These are phyloP conservation scores for Ochropleura leucogaster DNA, from an alignment of 2,888 invertebrate species.

Conservation along the genomic window DNA sequence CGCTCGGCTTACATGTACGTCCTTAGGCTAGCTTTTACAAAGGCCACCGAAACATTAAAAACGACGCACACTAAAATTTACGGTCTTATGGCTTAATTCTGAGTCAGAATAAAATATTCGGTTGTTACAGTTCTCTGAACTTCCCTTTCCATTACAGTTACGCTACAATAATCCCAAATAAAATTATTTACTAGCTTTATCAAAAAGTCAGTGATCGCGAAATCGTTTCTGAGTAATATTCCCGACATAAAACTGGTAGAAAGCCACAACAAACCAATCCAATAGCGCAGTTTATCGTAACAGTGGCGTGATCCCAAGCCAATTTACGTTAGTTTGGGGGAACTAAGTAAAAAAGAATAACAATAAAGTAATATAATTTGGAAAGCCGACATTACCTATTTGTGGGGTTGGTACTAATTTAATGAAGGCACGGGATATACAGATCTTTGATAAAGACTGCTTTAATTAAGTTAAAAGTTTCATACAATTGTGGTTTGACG, in stretches of 20 bases:
- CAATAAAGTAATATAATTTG: slow-evolving; percentile 90
- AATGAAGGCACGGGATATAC: slow-evolving; percentile 83
- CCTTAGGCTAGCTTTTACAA: slow-evolving; percentile 29
- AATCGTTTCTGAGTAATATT: slow-evolving; percentile 66
- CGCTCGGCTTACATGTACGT: not conserved
- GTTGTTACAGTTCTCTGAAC: slow-evolving; percentile 18
- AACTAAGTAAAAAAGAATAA: slow-evolving; percentile 87
- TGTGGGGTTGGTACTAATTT: slow-evolving; percentile 85
- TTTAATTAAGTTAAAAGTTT: slow-evolving; percentile 61
- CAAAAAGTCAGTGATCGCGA: slow-evolving; percentile 50
- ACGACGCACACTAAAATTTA: slow-evolving; percentile 24
- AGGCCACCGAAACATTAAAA: slow-evolving; percentile 28
- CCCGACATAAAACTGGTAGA: slow-evolving; percentile 70
- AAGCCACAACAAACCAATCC: slow-evolving; percentile 83
- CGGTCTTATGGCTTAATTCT: slow-evolving; percentile 2
- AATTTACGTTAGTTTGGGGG: slow-evolving; percentile 89
- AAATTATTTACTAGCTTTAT: slow-evolving; percentile 52
- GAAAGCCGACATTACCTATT: slow-evolving; percentile 85
- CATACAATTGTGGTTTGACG: slow-evolving; percentile 27
- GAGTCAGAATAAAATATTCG: slow-evolving; percentile 32
- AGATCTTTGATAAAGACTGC: slow-evolving; percentile 77
- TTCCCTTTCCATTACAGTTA: slow-evolving; percentile 31
- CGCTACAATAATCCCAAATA: slow-evolving; percentile 49
- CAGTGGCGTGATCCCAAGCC: slow-evolving; percentile 89
- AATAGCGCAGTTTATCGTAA: slow-evolving; percentile 87